A percentile compares a stretch with the other conserved stretches of the same genome.
Conservation (phyloP, 2,113 vertebrate species). For the Amazona vittata region DNA sequence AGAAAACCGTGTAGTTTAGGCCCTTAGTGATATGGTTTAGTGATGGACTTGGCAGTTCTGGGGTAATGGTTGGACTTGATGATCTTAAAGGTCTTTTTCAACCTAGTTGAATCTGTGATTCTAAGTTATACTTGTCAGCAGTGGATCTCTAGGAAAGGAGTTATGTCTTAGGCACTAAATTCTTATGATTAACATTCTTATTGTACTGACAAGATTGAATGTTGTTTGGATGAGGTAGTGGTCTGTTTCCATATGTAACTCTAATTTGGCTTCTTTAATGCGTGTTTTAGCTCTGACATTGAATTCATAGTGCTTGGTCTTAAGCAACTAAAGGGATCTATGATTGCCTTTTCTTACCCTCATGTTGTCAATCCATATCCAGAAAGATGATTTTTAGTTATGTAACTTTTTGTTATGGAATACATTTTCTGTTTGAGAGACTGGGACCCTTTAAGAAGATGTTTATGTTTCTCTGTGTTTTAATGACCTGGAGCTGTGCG, state of each 20-base stretch:
- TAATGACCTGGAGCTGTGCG: not conserved
- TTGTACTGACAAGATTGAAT: not conserved
- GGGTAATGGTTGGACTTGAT: not conserved
- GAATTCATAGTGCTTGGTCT: not conserved
- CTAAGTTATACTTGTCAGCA: not conserved
- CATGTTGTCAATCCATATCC: not conserved
- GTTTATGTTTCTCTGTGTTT: not conserved
- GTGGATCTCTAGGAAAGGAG: not conserved
- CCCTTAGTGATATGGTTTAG: not conserved
- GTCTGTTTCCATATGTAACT: not conserved
- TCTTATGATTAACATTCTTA: not conserved
- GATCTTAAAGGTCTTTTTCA: not conserved
- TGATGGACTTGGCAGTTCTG: not conserved
- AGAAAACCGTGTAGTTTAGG: not conserved
- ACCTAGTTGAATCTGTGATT: not conserved
- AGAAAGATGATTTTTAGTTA: not conserved
- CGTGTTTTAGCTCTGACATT: not conserved
- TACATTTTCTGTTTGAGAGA: not conserved
- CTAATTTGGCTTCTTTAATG: not conserved
- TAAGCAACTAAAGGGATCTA: not conserved
- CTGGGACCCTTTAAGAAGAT: not conserved
- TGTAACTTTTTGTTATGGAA: not conserved
- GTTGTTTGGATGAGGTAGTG: not conserved
- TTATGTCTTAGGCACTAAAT: not conserved
- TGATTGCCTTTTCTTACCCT: not conserved